A percentile compares a stretch with the other conserved stretches of the same genome.
Conservation (phyloP, 1,140 invertebrate species). For the Pectinophora gossypiella region DNA sequence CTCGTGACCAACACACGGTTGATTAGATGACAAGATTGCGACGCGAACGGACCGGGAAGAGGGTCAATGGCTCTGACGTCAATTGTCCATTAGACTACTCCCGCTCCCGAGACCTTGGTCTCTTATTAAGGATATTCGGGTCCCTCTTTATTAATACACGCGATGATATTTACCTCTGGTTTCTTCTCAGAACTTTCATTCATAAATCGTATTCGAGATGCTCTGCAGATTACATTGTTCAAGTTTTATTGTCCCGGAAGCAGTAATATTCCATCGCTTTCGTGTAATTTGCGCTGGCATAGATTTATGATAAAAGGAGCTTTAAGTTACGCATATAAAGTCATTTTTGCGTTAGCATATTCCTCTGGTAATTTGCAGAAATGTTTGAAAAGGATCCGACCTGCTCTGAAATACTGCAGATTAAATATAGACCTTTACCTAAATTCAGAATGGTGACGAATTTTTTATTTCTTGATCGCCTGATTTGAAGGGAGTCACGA, state of each 20-base stretch:
- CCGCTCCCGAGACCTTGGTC: conserved; percentile 27
- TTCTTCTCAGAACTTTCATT: not conserved
- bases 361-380: not conserved
- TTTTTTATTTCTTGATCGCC: too few relatives aligned
- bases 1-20: not conserved
- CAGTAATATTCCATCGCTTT: not conserved
- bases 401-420: not conserved
- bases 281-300: not conserved
- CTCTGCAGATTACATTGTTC: not conserved
- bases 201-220: not conserved
- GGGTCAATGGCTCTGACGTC: conserved; percentile 38
- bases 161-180: not conserved
- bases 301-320: not conserved
- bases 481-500: too few relatives aligned
- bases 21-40: conserved; percentile 19
- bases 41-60: conserved; percentile 22
- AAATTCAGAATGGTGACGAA: too few relatives aligned
- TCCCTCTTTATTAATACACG: not conserved
- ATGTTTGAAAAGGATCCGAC: not conserved
- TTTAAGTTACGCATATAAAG: not conserved
- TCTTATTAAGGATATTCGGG: conserved; percentile 23
- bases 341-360: not conserved
- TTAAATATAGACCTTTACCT: too few relatives aligned
- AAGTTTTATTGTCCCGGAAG: not conserved
- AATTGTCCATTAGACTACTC: conserved; percentile 15